Evolutionary conservation across 2,113 vertebrate genomes (phyloP).

Genomic region (Thymallus thymallus): DNA sequence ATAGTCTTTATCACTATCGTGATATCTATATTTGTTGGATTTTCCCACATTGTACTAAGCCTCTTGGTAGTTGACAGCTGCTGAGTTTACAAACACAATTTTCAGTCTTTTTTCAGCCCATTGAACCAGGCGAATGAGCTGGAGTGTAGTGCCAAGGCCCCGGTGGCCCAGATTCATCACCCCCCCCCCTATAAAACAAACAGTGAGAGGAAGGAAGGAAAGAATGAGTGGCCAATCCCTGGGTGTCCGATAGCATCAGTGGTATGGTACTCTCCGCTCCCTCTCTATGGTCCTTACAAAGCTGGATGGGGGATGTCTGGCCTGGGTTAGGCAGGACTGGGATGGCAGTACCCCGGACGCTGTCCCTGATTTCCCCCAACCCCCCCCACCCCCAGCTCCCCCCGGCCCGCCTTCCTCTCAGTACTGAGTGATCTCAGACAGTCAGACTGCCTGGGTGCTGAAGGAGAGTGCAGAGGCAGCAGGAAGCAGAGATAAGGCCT

Average conservation of each 20-base stretch:
- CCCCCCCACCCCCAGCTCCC: background rate
- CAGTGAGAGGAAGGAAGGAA: constrained; percentile 23
- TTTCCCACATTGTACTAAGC: constrained; percentile 10
- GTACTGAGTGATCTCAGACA: constrained; percentile 69
- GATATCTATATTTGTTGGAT: constrained; percentile 38
- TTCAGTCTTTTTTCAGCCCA: constrained; percentile 22
- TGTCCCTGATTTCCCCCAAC: background rate
- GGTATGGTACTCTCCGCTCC: constrained; percentile 10
- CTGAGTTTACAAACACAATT: constrained; percentile 41
- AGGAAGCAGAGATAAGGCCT: constrained; percentile 73
- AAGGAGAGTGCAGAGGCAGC: constrained; percentile 68
- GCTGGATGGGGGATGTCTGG: constrained; percentile 7
- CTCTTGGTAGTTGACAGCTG: constrained; percentile 48
- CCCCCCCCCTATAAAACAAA: constrained; percentile 40
- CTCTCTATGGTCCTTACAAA: constrained; percentile 35
- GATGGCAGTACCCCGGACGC: constrained; percentile 32
- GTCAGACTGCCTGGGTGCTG: constrained; percentile 60
- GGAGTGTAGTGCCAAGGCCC: background rate
- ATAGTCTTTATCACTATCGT: constrained; percentile 8
- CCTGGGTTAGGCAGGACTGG: background rate
- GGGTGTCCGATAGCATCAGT: constrained; percentile 38
- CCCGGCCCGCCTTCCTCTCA: constrained; percentile 23
- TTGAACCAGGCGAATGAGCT: constrained; percentile 35
- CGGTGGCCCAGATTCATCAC: constrained; percentile 13
- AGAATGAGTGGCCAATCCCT: constrained; percentile 29